Evolutionary conservation across 1,140 invertebrate genomes (phyloP).

Genomic region (Colletes gigas): DNA sequence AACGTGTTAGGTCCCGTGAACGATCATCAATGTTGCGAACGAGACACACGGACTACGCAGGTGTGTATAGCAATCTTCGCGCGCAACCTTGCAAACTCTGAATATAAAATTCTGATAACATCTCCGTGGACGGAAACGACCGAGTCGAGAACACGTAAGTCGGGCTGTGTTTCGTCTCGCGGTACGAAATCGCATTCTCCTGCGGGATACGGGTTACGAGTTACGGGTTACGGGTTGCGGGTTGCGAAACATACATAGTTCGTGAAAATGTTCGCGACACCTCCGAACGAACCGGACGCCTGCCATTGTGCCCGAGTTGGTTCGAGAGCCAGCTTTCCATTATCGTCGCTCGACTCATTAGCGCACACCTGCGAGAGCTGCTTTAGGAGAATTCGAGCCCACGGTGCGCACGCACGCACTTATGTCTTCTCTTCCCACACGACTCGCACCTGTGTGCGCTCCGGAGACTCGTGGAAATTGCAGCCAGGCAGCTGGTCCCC

Average conservation of each 20-base stretch:
- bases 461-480: conserved; percentile 34
- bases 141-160: no score
- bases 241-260: background rate
- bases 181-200: no score
- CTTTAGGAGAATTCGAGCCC: conserved; percentile 44
- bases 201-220: no score
- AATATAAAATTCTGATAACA: no score
- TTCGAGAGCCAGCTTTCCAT: conserved; percentile 44
- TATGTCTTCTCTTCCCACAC: conserved; percentile 3
- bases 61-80: no score
- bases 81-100: no score
- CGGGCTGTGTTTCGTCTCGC: no score
- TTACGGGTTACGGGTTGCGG: no score
- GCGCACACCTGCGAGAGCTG: conserved; percentile 63
- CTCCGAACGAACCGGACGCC: background rate
- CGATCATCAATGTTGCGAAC: no score
- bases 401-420: background rate
- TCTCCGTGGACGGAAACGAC: no score
- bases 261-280: conserved; percentile 3
- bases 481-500: conserved; percentile 36
- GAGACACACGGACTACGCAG: no score
- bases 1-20: no score
- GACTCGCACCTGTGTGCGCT: background rate
- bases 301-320: conserved; percentile 50
- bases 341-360: conserved; percentile 64